phyloP scores from a whole-genome alignment of 2,888 invertebrate genomes.

The Chaetogeoica ovagalla region DNA sequence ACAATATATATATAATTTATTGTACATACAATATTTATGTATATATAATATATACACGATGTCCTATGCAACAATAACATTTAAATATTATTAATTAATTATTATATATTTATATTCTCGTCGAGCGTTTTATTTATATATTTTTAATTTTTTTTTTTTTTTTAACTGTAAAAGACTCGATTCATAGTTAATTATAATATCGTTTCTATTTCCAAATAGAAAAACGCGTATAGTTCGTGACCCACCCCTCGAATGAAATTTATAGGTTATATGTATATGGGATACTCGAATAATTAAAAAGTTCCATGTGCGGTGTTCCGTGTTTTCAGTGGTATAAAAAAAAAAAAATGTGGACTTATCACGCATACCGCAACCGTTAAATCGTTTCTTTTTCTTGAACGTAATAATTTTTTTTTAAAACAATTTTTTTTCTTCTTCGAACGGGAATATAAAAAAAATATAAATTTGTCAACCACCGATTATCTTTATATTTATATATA shows the following conservation, averaged over 20 bases:
- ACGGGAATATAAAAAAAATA: neutral
- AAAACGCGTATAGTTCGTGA: neutral
- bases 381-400: neutral
- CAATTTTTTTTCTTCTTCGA: neutral
- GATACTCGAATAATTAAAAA: constrained; percentile 20
- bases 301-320: neutral
- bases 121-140: too few species aligned
- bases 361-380: constrained; percentile 15
- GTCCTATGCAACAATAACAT: too few species aligned
- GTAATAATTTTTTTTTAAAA: constrained; percentile 15
- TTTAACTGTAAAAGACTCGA: too few species aligned
- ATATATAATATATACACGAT: too few species aligned
- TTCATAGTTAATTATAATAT: neutral
- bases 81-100: too few species aligned
- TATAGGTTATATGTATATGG: neutral
- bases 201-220: neutral
- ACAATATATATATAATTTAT: too few species aligned
- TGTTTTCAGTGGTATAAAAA: neutral
- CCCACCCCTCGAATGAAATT: neutral
- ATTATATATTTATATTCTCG: too few species aligned
- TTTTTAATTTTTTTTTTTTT: too few species aligned
- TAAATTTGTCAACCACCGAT: neutral
- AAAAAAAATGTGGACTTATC: neutral
- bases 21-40: too few species aligned
- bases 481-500: too few species aligned